Evolutionary conservation across 2,888 invertebrate species (phyloP).

Genomic region (Trachelus troglodyta): DNA sequence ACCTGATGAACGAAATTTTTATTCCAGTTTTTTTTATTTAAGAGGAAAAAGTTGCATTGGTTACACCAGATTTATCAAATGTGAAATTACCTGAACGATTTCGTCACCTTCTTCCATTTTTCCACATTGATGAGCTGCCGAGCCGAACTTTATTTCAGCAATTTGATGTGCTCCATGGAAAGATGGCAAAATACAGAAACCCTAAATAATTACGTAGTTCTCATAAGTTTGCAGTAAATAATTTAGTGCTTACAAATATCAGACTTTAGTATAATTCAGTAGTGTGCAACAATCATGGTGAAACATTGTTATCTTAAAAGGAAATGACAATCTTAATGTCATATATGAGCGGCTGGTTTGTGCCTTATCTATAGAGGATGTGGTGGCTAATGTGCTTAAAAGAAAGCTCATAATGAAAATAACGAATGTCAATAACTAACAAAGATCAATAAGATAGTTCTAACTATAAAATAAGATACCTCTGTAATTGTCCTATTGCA

Average conservation of each 20-base stretch:
- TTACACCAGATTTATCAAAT: neutral
- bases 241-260: neutral
- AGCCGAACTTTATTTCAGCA: conserved; percentile 89
- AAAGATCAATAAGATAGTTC: neutral
- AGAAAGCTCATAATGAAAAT: conserved; percentile 6
- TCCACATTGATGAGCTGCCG: conserved; percentile 91
- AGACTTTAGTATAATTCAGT: neutral
- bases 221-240: neutral
- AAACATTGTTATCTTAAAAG: conserved; percentile 36
- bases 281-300: neutral
- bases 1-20: conserved; percentile 66
- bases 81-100: conserved; percentile 81
- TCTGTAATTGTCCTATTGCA: neutral
- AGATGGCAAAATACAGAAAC: conserved; percentile 89
- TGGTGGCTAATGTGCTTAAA: conserved; percentile 19
- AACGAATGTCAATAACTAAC: conserved; percentile 2
- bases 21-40: neutral
- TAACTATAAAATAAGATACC: neutral
- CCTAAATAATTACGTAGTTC: conserved; percentile 66
- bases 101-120: conserved; percentile 97
- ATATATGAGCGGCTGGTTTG: conserved; percentile 14
- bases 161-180: conserved; percentile 85
- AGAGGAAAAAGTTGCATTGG: neutral
- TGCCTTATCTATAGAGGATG: conserved; percentile 39
- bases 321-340: conserved; percentile 34